Evolutionary conservation across 1,140 invertebrate species (phyloP).

Genomic region (Drosophila lini): DNA sequence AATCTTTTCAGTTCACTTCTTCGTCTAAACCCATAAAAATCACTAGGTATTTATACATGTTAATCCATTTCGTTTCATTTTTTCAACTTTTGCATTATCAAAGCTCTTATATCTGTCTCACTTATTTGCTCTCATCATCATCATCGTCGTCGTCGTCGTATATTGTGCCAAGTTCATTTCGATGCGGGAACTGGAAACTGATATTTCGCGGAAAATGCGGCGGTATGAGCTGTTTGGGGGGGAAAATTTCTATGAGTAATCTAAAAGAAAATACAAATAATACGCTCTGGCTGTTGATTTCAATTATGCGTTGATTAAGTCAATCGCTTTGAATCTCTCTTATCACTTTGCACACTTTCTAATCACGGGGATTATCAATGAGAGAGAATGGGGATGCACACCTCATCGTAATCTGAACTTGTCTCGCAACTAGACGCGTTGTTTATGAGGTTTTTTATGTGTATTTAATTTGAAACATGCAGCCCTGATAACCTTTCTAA

Average conservation of each 20-base stretch:
- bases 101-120: conserved; percentile 28
- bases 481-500: background rate
- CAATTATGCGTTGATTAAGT: conserved; percentile 5
- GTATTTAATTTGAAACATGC: background rate
- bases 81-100: conserved; percentile 48
- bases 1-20: too few species aligned
- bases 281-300: conserved; percentile 8
- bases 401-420: background rate
- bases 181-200: conserved; percentile 27
- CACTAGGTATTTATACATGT: background rate
- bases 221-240: background rate
- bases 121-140: conserved; percentile 12
- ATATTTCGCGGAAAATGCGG: conserved; percentile 18
- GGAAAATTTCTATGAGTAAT: conserved; percentile 6
- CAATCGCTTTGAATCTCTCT: background rate
- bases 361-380: background rate
- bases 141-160: background rate
- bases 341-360: background rate
- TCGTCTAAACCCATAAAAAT: background rate
- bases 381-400: background rate
- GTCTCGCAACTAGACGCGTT: background rate
- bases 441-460: background rate
- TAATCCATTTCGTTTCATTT: background rate
- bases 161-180: conserved; percentile 27
- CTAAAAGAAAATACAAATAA: conserved; percentile 9